These are phyloP conservation scores for Chionoecetes opilio DNA, from an alignment of 1,140 invertebrate genomes.

Conservation along the genomic window DNA sequence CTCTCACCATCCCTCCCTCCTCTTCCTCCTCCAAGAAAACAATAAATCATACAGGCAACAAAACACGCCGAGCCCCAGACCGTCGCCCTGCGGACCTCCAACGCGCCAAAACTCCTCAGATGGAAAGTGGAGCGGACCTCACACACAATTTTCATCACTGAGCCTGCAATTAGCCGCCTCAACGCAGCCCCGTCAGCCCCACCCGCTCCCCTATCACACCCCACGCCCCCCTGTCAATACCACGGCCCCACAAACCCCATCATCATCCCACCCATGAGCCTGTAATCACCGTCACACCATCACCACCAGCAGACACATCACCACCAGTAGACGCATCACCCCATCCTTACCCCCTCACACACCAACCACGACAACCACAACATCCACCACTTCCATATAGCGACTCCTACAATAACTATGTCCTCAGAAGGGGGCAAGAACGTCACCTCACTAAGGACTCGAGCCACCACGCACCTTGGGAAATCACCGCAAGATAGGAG, in stretches of 20 bases:
- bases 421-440: too few relatives aligned
- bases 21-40: background rate
- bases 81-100: background rate
- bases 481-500: constrained; percentile 31
- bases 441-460: too few relatives aligned
- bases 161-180: background rate
- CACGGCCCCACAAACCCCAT: background rate
- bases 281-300: background rate
- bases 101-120: background rate
- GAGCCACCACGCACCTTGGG: background rate
- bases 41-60: background rate
- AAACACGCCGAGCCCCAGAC: background rate
- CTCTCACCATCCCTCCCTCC: background rate
- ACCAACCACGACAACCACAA: background rate
- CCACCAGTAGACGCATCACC: background rate
- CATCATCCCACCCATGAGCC: background rate
- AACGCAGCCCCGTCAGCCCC: background rate
- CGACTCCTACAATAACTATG: too few relatives aligned
- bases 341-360: background rate
- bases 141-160: background rate
- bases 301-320: background rate
- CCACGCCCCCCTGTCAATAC: background rate
- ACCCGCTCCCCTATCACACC: too few relatives aligned
- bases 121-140: background rate
- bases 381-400: background rate